Percentiles rank a stretch among this genome's conserved stretches.
phyloP scores from a whole-genome alignment of 2,113 vertebrate species.

The Drymodes brunneopygia region DNA sequence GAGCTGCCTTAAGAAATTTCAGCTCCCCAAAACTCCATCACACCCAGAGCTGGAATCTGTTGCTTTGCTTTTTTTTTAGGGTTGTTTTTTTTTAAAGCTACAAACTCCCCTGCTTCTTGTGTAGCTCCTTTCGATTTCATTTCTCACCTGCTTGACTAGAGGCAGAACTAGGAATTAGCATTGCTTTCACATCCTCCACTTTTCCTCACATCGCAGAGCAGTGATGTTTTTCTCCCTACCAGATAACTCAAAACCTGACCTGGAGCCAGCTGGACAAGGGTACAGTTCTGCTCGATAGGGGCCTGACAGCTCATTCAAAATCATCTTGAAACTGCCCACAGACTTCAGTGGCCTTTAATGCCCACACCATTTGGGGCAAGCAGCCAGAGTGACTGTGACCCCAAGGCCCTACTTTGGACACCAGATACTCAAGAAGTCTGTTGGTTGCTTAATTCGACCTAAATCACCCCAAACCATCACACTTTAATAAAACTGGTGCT shows the following conservation, averaged over 20 bases:
- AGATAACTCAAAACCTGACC: background rate
- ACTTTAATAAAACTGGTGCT: background rate
- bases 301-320: background rate
- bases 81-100: background rate
- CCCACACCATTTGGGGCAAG: background rate
- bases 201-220: background rate
- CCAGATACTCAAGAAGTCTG: background rate
- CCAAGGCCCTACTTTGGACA: background rate
- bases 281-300: background rate
- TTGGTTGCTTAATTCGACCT: background rate
- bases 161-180: slow-evolving; percentile 20
- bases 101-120: background rate
- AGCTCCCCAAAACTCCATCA: background rate
- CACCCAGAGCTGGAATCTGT: background rate
- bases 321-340: background rate
- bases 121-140: background rate
- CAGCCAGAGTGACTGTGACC: background rate
- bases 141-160: slow-evolving; percentile 25
- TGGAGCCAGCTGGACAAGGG: background rate
- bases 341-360: background rate
- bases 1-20: background rate
- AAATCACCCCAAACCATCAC: background rate
- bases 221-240: background rate
- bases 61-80: rapidly evolving
- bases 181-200: slow-evolving; percentile 2